phyloP scores from a whole-genome alignment of 2,113 vertebrate species.

The Nycticorax nycticorax region DNA sequence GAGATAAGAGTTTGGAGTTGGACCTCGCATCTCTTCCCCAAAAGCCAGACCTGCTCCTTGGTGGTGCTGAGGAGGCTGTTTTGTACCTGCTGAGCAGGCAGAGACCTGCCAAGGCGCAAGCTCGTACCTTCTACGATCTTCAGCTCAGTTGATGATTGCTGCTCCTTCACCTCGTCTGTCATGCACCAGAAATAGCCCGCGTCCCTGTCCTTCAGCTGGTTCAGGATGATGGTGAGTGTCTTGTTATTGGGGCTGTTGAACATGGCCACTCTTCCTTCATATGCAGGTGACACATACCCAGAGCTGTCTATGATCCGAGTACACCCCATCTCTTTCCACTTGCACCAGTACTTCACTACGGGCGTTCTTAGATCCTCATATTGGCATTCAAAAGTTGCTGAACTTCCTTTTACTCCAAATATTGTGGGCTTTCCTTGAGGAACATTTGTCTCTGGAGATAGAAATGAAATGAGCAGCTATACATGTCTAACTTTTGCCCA shows the following conservation, averaged over 20 bases:
- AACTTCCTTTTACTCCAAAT: conserved; percentile 44
- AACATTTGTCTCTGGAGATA: conserved; percentile 28
- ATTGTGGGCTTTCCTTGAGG: conserved; percentile 1
- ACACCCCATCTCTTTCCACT: not conserved
- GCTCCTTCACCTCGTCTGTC: not conserved
- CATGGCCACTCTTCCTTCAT: conserved; percentile 61
- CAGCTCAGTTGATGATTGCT: conserved; percentile 40
- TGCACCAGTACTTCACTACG: conserved; percentile 63
- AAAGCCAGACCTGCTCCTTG: not conserved
- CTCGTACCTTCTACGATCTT: conserved; percentile 65
- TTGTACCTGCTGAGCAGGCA: not conserved
- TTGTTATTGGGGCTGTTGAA: not conserved
- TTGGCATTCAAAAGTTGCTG: conserved; percentile 55
- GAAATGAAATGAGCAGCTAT: not conserved
- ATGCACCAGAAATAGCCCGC: conserved; percentile 76
- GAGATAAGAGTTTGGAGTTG: not conserved
- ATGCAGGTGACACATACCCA: rapidly evolving
- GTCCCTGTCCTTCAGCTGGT: conserved; percentile 59
- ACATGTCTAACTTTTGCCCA: rapidly evolving
- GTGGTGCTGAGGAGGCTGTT: not conserved
- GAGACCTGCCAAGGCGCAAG: rapidly evolving
- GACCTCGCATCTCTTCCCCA: rapidly evolving
- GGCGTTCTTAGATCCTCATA: not conserved
- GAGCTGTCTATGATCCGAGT: not conserved
- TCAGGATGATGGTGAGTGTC: conserved; percentile 56